Percentiles rank a stretch among this genome's conserved stretches.
Conservation (phyloP, 2,113 vertebrate genomes). For the Haemorhous mexicanus region DNA sequence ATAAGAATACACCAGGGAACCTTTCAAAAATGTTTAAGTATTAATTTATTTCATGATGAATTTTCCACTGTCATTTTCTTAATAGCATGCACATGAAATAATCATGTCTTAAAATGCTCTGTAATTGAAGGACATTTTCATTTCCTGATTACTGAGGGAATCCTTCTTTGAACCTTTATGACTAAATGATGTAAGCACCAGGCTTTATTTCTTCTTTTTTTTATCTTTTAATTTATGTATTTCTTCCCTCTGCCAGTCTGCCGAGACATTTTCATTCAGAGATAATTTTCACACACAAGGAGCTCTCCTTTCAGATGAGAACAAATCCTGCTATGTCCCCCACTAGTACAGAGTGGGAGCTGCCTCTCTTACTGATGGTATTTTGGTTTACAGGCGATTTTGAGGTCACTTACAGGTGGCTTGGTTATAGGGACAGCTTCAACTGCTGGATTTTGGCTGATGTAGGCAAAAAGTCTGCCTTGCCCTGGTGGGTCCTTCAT, state of each 20-base stretch:
- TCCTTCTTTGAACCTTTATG: conserved; percentile 66
- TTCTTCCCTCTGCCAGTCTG: background rate
- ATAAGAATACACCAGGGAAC: conserved; percentile 65
- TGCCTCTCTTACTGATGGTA: background rate
- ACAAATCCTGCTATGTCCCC: background rate
- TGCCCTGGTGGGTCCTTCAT: background rate
- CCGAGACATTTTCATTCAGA: background rate
- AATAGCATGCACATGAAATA: conserved; percentile 77
- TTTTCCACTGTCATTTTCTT: conserved; percentile 74
- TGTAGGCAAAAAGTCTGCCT: background rate
- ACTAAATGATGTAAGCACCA: conserved; percentile 56
- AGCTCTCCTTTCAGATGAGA: background rate
- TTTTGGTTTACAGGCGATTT: background rate
- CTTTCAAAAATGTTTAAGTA: conserved; percentile 75
- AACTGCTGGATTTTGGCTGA: background rate
- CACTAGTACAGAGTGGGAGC: background rate
- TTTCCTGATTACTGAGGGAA: conserved; percentile 71
- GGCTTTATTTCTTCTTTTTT: background rate
- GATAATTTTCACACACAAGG: background rate
- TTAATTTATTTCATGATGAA: conserved; percentile 76
- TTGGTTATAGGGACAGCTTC: background rate
- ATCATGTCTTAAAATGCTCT: conserved; percentile 73
- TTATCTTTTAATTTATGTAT: background rate
- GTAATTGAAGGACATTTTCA: conserved; percentile 74
- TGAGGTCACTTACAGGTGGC: background rate